These are phyloP conservation scores for Ylistrum balloti DNA, from an alignment of 1,140 invertebrate genomes.

Conservation along the genomic window DNA sequence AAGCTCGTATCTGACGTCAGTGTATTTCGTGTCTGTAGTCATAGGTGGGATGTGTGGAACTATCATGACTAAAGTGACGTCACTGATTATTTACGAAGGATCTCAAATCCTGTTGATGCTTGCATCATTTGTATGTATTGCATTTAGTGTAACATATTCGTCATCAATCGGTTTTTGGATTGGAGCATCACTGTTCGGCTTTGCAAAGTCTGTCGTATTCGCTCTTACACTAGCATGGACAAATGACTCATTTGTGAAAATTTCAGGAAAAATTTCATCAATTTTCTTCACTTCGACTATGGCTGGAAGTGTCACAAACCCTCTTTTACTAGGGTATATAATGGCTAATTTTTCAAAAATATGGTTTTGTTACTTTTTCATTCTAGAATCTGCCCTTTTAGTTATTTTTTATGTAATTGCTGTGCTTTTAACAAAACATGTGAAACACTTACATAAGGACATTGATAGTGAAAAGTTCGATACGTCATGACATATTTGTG, in stretches of 20 bases:
- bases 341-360: neutral
- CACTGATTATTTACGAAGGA: neutral
- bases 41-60: neutral
- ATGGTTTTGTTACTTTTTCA: neutral
- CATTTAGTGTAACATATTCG: neutral
- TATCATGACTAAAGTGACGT: neutral
- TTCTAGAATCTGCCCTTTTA: neutral
- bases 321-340: neutral
- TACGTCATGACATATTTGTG: too few species aligned
- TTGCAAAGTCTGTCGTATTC: neutral
- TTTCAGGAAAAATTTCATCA: neutral
- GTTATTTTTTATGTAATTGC: neutral
- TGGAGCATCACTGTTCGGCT: neutral
- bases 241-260: slow-evolving; percentile 1
- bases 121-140: neutral
- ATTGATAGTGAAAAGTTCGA: too few species aligned
- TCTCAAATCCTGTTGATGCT: neutral
- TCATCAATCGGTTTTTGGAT: neutral
- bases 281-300: neutral
- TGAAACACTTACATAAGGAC: too few species aligned
- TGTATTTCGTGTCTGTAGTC: neutral
- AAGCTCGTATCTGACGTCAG: neutral
- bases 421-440: too few species aligned
- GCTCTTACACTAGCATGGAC: neutral
- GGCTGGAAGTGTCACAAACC: neutral